Percentiles rank a stretch among this genome's conserved stretches.
These are phyloP conservation scores for Grallaria varia DNA, from an alignment of 2,113 vertebrate species.

Conservation along the genomic window DNA sequence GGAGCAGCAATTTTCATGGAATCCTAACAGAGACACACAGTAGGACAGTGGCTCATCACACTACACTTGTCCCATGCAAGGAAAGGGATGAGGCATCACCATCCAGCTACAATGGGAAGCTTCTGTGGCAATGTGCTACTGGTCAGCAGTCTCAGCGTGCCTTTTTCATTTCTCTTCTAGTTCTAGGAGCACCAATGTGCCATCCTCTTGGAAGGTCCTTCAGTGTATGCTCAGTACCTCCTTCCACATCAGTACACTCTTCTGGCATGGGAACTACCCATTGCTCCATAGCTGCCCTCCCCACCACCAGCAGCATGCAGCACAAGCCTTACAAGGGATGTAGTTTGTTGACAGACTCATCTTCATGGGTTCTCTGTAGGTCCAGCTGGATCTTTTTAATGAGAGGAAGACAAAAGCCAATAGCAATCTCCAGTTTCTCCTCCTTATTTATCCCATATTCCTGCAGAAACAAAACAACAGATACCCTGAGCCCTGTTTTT, in stretches of 20 bases:
- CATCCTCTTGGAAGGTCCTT: not conserved
- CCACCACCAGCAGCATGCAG: not conserved
- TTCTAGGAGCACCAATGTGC: not conserved
- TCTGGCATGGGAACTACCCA: not conserved
- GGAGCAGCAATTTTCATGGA: not conserved
- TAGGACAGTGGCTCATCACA: not conserved
- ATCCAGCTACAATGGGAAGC: not conserved
- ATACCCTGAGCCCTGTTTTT: not conserved
- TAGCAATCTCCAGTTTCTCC: conserved; percentile 96
- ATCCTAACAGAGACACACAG: not conserved
- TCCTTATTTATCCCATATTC: conserved; percentile 93
- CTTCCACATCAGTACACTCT: not conserved
- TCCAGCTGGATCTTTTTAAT: conserved; percentile 95
- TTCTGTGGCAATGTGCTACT: not conserved
- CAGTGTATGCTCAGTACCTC: not conserved
- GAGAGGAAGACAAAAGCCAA: conserved; percentile 95
- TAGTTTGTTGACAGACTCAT: conserved; percentile 98
- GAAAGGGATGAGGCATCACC: not conserved
- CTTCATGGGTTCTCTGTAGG: conserved; percentile 96
- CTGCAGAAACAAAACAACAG: conserved; percentile 66
- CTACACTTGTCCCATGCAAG: not conserved
- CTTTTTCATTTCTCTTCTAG: not conserved
- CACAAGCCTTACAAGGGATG: conserved; percentile 85
- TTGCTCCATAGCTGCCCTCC: not conserved
- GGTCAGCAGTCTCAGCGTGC: not conserved